Percentiles rank a stretch among this genome's conserved stretches.
phyloP scores from a whole-genome alignment of 2,113 vertebrate genomes.

The Sardina pilchardus region DNA sequence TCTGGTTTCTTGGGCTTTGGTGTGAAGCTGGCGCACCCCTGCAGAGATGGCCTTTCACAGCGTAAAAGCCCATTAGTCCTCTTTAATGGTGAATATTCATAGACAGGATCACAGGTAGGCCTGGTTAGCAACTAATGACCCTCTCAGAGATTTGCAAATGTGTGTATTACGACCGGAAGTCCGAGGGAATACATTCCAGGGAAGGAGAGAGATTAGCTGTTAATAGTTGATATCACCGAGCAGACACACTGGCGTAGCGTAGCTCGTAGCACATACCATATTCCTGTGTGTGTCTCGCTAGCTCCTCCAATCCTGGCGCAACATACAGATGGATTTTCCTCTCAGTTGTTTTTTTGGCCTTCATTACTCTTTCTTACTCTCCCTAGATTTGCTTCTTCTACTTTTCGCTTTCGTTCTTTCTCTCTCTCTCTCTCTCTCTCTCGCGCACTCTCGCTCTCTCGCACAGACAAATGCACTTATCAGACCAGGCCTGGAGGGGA shows the following conservation, averaged over 20 bases:
- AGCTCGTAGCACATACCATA: neutral
- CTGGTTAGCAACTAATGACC: neutral
- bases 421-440: conserved; percentile 61
- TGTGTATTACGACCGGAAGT: neutral
- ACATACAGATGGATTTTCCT: neutral
- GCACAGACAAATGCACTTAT: conserved; percentile 15
- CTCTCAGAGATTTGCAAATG: conserved; percentile 5
- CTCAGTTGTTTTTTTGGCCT: neutral
- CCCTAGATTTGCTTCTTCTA: neutral
- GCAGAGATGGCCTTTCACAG: neutral
- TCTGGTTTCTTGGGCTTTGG: neutral
- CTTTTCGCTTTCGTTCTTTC: neutral
- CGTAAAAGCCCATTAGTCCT: neutral
- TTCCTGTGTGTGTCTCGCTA: neutral
- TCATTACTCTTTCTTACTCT: neutral
- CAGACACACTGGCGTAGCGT: neutral
- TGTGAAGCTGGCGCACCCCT: neutral
- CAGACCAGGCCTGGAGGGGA: conserved; percentile 33
- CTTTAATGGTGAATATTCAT: neutral
- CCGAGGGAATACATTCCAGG: neutral
- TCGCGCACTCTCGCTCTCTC: conserved; percentile 38
- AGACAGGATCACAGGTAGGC: neutral
- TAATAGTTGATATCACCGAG: neutral
- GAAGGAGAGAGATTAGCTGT: neutral
- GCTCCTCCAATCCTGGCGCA: neutral